Conservation (phyloP, 2,113 vertebrate species). For the Bos javanicus region DNA sequence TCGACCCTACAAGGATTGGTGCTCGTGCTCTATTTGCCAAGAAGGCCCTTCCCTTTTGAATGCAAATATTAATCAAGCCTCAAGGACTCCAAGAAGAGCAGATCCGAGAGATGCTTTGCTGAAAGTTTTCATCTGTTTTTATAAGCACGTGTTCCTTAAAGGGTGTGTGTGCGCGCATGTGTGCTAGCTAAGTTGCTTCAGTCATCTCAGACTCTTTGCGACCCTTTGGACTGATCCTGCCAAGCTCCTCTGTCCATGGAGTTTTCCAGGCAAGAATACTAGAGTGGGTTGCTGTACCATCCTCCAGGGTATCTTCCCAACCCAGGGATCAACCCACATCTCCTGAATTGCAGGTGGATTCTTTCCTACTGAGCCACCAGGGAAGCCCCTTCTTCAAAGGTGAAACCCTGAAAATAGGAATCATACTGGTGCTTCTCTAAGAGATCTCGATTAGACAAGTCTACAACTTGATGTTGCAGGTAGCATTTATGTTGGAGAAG, state of each 20-base stretch:
- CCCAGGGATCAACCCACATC: background rate
- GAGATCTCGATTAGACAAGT: background rate
- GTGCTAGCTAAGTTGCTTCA: background rate
- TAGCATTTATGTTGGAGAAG: background rate
- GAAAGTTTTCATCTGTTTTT: background rate
- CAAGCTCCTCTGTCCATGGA: background rate
- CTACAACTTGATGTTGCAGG: background rate
- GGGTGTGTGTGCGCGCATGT: background rate
- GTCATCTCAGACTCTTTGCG: background rate
- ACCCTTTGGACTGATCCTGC: background rate
- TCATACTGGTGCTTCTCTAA: background rate
- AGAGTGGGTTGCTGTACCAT: background rate
- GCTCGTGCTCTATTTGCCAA: background rate
- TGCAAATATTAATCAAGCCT: background rate
- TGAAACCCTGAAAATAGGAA: slow-evolving; percentile 3
- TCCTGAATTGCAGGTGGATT: background rate
- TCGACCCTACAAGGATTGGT: background rate
- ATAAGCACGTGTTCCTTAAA: background rate
- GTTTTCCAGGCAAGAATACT: background rate
- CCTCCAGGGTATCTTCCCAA: background rate
- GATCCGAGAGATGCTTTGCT: background rate
- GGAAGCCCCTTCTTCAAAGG: background rate
- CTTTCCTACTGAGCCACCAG: background rate
- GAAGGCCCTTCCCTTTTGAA: slow-evolving; percentile 26
- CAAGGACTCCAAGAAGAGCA: background rate